These are phyloP conservation scores for Gasteruption jaculator DNA, from an alignment of 2,888 invertebrate species.

Conservation along the genomic window DNA sequence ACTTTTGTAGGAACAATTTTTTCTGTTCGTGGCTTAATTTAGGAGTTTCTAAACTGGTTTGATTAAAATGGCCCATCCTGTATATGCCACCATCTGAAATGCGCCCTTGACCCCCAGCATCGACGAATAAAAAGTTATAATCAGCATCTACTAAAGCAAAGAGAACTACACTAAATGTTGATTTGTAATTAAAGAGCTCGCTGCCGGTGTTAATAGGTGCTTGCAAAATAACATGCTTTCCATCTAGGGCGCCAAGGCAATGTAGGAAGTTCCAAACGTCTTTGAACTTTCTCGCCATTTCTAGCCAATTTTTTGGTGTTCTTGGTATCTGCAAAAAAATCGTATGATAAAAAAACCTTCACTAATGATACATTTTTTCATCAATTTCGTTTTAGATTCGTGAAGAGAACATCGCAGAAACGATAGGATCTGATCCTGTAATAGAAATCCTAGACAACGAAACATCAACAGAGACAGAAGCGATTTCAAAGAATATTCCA, in stretches of 20 bases:
- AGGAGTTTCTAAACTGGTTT: no score
- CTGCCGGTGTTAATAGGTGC: conserved; percentile 32
- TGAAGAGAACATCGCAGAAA: no score
- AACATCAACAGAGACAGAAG: conserved; percentile 1
- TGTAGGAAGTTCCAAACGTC: conserved; percentile 39
- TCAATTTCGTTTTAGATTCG: no score
- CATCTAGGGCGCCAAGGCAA: conserved; percentile 37
- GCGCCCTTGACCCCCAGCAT: conserved; percentile 38
- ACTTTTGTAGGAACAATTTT: no score
- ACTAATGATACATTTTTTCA: no score
- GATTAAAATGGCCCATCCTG: no score
- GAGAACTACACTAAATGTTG: conserved; percentile 39
- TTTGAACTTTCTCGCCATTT: conserved; percentile 28
- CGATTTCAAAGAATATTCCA: conserved; percentile 13
- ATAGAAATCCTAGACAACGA: no score
- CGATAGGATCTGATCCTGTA: no score
- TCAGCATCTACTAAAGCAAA: conserved; percentile 44
- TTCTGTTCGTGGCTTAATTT: no score
- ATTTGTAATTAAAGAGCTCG: conserved; percentile 39
- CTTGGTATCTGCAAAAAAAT: conserved; percentile 28
- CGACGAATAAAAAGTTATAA: conserved; percentile 42
- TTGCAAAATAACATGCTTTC: conserved; percentile 38
- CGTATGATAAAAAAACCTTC: no score
- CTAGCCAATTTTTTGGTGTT: conserved; percentile 32
- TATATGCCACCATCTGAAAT: conserved; percentile 39